These are phyloP conservation scores for Phasianus colchicus DNA, from an alignment of 2,113 vertebrate genomes.

Conservation along the genomic window DNA sequence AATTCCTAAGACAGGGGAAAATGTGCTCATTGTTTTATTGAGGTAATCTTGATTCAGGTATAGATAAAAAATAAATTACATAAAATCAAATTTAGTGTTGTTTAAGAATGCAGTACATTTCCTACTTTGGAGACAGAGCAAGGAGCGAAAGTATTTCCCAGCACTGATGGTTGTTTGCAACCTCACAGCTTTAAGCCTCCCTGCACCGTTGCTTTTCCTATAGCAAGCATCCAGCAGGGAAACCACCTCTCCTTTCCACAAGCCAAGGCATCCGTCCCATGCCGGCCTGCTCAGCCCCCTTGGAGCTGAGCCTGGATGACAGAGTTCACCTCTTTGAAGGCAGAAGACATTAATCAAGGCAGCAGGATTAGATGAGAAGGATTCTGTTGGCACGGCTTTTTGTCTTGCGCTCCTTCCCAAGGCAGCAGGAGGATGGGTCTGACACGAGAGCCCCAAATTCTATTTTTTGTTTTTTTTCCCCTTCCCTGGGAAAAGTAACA, in stretches of 20 bases:
- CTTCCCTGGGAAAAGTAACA: neutral
- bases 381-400: neutral
- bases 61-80: neutral
- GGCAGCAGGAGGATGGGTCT: accelerated
- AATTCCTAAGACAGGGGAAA: neutral
- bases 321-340: neutral
- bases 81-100: neutral
- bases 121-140: neutral
- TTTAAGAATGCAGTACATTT: constrained; percentile 2
- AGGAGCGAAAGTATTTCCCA: accelerated
- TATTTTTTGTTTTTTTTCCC: neutral
- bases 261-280: neutral
- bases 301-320: neutral
- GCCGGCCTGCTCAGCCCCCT: neutral
- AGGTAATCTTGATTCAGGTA: neutral
- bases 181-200: neutral
- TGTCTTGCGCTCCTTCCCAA: accelerated
- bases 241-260: neutral
- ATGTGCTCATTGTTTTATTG: neutral
- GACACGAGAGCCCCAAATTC: neutral
- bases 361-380: neutral
- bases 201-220: neutral
- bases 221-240: neutral
- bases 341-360: constrained; percentile 22
- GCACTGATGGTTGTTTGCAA: neutral